Evolutionary conservation across 1,140 invertebrate species (phyloP).

Genomic region (Apis cerana): DNA sequence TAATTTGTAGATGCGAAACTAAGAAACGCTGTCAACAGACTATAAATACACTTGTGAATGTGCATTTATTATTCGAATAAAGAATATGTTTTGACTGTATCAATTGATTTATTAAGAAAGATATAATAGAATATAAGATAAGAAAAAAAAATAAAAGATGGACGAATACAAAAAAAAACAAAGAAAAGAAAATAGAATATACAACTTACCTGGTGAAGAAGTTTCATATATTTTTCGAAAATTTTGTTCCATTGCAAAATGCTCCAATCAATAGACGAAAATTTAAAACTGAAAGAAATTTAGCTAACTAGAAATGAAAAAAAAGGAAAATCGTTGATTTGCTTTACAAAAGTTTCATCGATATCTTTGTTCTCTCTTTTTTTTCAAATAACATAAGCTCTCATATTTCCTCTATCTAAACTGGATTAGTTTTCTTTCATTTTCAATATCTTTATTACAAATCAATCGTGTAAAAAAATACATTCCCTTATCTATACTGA

Average conservation of each 20-base stretch:
- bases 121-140: too few species aligned
- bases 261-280: background rate
- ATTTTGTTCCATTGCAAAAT: background rate
- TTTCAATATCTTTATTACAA: constrained; percentile 58
- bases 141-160: background rate
- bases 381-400: background rate
- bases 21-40: constrained; percentile 26
- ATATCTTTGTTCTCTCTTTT: background rate
- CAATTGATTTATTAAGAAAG: constrained; percentile 16
- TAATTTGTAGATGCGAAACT: constrained; percentile 44
- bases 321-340: background rate
- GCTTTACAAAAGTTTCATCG: background rate
- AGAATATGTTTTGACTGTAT: constrained; percentile 47
- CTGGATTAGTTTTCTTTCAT: constrained; percentile 28
- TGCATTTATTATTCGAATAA: constrained; percentile 56
- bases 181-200: background rate
- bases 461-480: constrained; percentile 72
- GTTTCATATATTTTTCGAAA: background rate
- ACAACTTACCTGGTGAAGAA: constrained; percentile 22
- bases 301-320: background rate
- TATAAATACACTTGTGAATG: constrained; percentile 44
- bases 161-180: too few species aligned
- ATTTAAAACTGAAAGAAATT: constrained; percentile 12
- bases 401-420: constrained; percentile 15
- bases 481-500: constrained; percentile 76